Base-by-base conservation (phyloP, 1,140 invertebrate species). In the Triops longicaudatus region DNA sequence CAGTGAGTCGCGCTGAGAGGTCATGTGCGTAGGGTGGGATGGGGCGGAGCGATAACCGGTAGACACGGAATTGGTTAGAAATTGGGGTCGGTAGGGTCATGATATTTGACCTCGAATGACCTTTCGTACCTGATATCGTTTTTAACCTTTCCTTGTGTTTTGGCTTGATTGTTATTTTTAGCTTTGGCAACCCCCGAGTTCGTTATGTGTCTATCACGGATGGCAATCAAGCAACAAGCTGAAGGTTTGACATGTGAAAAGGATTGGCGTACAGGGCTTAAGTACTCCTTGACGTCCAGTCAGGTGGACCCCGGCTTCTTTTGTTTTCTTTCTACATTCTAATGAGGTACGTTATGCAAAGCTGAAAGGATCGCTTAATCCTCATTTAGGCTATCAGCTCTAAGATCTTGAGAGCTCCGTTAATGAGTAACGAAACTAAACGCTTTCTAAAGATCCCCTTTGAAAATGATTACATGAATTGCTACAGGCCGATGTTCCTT, bases 131-230 rank as follows among this genome's bases (percentile, higher is more conserved):
- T 63, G 14, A 63, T 22, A 5, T 17, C 14, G 50, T n/a, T 63
- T n/a, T 63, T 22, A n/a, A 63, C 50, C 17, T 63, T 14, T 10
- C 50, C 2, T 63, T 22, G 50, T 63, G 10, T 63, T 37, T 17
- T n/a, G 50, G 10, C 44, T 63, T 63, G 50, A 63, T 63, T 63
- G 50, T 63, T 63, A 63, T 63, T 63, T 63, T 63, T 63, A 63
- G 50, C 50, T 17, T 63, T 0, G 50, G 1, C 50, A 22, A 44
- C 17, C 0, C 50, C 31, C 31, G 31, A 2, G 31, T 37, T 4
- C 50, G 50, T 63, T 63, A 63, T 37, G 31, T 37, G 31, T 37
- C 31, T 37, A 37, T 37, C 31, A 37, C 31, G 31, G 31, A 2
- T 37, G 31, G 31, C 31, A 37, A 37, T 37, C 31, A 37, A 37